phyloP scores from a whole-genome alignment of 2,797 vertebrate species.

The Gouania willdenowi region DNA sequence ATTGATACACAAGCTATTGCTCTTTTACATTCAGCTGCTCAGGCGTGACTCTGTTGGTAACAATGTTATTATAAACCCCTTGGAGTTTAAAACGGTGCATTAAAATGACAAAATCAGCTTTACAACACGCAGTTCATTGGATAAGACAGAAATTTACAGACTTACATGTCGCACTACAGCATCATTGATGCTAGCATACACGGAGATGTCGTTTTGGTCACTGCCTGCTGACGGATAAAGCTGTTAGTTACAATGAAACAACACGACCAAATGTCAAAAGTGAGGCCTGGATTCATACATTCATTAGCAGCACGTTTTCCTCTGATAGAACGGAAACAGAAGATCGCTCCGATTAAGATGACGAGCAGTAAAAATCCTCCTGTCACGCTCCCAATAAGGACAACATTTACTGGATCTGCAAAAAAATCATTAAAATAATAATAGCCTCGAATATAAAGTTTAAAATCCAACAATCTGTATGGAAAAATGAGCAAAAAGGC shows the following conservation, averaged over 20 bases:
- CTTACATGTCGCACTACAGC: slow-evolving; percentile 2
- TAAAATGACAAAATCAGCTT: too few species aligned
- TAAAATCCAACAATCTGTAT: too few species aligned
- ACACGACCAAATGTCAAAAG: too few species aligned
- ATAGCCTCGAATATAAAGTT: too few species aligned
- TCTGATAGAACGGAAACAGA: not conserved
- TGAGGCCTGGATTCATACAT: too few species aligned
- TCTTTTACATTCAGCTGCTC: too few species aligned
- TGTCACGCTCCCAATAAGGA: rapidly evolving
- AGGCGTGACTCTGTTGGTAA: too few species aligned
- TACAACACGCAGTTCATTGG: too few species aligned
- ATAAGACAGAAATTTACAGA: too few species aligned
- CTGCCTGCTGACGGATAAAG: not conserved
- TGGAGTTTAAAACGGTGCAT: not conserved
- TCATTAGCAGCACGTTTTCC: slow-evolving; percentile 6
- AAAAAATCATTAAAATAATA: too few species aligned
- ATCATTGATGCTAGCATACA: slow-evolving; percentile 38
- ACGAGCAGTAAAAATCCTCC: not conserved
- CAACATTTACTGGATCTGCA: rapidly evolving
- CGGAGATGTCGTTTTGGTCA: slow-evolving; percentile 5
- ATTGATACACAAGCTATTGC: slow-evolving; percentile 35
- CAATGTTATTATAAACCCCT: slow-evolving; percentile 3
- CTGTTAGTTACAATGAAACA: too few species aligned
- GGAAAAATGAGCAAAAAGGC: too few species aligned
- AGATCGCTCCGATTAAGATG: not conserved